phyloP scores from a whole-genome alignment of 2,797 vertebrate genomes.

The Sebastiscus tertius region DNA sequence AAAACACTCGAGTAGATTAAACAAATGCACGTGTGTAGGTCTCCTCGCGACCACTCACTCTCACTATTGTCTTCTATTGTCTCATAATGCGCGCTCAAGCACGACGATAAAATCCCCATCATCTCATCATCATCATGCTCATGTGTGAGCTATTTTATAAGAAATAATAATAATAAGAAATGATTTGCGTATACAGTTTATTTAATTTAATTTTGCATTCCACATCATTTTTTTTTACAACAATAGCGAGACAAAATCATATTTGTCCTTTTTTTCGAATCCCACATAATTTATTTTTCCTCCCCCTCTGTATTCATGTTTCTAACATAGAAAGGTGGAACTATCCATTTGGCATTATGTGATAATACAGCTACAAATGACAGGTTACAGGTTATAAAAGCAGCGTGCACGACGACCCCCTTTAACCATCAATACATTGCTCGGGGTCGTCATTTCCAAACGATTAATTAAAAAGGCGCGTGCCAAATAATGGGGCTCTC shows the following conservation, averaged over 20 bases:
- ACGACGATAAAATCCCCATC: neutral
- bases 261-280: constrained; percentile 61
- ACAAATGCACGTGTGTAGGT: neutral
- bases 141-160: constrained; percentile 67
- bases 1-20: neutral
- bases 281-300: constrained; percentile 88
- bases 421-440: neutral
- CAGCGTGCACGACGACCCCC: too few species aligned
- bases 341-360: constrained; percentile 87
- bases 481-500: constrained; percentile 29
- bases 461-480: constrained; percentile 29
- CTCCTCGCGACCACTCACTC: neutral
- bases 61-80: constrained; percentile 12
- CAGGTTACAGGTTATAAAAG: neutral
- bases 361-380: constrained; percentile 26
- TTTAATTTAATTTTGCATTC: constrained; percentile 78
- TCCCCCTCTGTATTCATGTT: constrained; percentile 56
- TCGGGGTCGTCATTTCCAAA: neutral
- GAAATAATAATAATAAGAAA: constrained; percentile 46
- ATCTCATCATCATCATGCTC: neutral
- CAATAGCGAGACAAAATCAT: constrained; percentile 68
- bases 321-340: constrained; percentile 86
- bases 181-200: constrained; percentile 23
- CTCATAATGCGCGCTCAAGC: constrained; percentile 14
- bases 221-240: constrained; percentile 69